Conservation (phyloP, 2,888 invertebrate species). For the Cosmopolites sordidus region DNA sequence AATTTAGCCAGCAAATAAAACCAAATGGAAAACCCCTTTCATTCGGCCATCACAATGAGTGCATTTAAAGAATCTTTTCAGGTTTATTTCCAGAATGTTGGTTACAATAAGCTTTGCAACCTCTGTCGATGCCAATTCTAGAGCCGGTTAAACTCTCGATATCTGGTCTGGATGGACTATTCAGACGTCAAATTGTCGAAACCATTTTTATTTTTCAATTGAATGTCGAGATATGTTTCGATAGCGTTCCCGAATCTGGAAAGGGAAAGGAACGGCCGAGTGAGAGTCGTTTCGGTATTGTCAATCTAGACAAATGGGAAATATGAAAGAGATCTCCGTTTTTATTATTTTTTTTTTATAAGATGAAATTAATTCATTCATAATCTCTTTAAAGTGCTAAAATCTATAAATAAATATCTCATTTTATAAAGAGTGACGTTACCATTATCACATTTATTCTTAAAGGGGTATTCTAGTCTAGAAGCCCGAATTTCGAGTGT, state of each 20-base stretch:
- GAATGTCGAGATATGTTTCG: constrained; percentile 21
- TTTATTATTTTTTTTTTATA: no score
- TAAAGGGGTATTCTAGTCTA: no score
- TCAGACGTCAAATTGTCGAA: constrained; percentile 21
- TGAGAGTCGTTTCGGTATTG: no score
- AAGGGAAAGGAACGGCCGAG: constrained; percentile 9
- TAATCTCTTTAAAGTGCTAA: no score
- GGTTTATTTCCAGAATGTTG: constrained; percentile 26
- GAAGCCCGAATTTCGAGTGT: no score
- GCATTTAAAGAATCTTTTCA: constrained; percentile 18
- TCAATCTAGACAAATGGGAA: no score
- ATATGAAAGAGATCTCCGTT: no score
- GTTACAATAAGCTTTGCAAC: constrained; percentile 25
- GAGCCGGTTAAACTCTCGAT: constrained; percentile 24
- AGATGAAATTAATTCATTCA: no score
- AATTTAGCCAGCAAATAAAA: background rate
- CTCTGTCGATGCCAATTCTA: constrained; percentile 26
- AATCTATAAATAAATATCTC: no score
- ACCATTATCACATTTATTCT: no score
- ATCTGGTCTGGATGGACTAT: constrained; percentile 25
- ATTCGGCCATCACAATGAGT: constrained; percentile 7
- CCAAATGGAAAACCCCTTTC: constrained; percentile 1
- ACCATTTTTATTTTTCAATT: constrained; percentile 26
- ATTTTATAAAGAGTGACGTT: no score
- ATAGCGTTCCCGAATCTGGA: constrained; percentile 9